phyloP scores from a whole-genome alignment of 2,113 vertebrate species.

The Deroptyus accipitrinus region DNA sequence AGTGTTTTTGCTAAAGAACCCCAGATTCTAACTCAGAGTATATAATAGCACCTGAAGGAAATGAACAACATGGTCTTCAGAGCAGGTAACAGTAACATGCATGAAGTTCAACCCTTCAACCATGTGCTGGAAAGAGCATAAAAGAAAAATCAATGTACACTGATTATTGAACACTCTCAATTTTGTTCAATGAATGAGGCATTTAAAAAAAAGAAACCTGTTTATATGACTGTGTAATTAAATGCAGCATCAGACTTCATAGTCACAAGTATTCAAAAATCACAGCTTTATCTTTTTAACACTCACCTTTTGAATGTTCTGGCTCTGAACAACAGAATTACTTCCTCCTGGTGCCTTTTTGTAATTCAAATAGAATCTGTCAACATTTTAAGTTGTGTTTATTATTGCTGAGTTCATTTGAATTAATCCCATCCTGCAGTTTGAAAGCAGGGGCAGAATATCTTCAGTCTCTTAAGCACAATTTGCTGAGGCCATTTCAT shows the following conservation, averaged over 20 bases:
- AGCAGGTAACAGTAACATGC: not conserved
- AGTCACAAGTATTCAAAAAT: not conserved
- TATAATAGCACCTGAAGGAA: not conserved
- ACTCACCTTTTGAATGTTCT: not conserved
- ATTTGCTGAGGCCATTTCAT: not conserved
- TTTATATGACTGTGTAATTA: not conserved
- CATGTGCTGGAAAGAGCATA: not conserved
- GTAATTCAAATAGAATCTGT: not conserved
- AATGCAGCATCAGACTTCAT: not conserved
- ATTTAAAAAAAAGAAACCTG: not conserved
- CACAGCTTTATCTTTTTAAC: not conserved
- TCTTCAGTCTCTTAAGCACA: not conserved
- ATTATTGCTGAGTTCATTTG: not conserved
- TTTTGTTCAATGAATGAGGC: not conserved
- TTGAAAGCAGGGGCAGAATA: not conserved
- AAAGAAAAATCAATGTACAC: not conserved
- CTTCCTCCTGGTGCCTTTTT: not conserved
- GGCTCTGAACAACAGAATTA: not conserved
- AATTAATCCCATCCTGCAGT: not conserved
- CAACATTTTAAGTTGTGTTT: not conserved
- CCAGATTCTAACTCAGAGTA: not conserved
- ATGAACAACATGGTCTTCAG: accelerated
- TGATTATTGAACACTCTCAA: not conserved
- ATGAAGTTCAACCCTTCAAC: not conserved
- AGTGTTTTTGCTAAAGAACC: not conserved